Conservation (phyloP, 1,140 invertebrate species). For the Schmidtea mediterranea region DNA sequence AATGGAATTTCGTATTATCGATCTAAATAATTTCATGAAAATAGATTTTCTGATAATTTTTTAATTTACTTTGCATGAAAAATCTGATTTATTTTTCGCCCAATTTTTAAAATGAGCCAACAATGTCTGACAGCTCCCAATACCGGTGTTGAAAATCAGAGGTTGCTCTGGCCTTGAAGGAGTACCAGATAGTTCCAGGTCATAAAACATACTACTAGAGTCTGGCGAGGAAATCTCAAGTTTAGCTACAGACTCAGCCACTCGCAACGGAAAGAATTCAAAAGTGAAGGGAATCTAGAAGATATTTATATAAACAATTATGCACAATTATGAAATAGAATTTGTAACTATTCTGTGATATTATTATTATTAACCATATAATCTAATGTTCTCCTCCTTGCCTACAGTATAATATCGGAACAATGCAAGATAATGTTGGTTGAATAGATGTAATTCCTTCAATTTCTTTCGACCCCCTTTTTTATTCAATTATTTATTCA, state of each 20-base stretch:
- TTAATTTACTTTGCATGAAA: constrained; percentile 21
- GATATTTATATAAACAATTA: no score
- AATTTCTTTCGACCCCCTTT: no score
- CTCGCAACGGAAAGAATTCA: constrained; percentile 23
- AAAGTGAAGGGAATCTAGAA: constrained; percentile 13
- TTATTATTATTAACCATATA: no score
- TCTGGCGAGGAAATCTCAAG: constrained; percentile 21
- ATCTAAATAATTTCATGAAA: constrained; percentile 16
- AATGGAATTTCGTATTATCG: constrained; percentile 23
- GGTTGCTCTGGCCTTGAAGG: constrained; percentile 20
- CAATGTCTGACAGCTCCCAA: constrained; percentile 18
- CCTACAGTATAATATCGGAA: no score
- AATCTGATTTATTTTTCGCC: constrained; percentile 26
- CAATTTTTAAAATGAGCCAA: constrained; percentile 24
- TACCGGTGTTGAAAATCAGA: constrained; percentile 18
- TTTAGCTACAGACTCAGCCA: constrained; percentile 16
- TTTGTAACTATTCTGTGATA: no score
- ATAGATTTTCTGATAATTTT: no score
- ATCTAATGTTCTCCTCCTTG: no score
- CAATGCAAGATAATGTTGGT: no score
- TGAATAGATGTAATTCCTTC: no score
- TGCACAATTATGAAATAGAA: no score
- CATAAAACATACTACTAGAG: constrained; percentile 22
- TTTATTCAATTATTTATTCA: no score
- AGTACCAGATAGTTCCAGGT: constrained; percentile 20